Evolutionary conservation across 2,113 vertebrate genomes (phyloP).

Genomic region (Erythrolamprus reginae): DNA sequence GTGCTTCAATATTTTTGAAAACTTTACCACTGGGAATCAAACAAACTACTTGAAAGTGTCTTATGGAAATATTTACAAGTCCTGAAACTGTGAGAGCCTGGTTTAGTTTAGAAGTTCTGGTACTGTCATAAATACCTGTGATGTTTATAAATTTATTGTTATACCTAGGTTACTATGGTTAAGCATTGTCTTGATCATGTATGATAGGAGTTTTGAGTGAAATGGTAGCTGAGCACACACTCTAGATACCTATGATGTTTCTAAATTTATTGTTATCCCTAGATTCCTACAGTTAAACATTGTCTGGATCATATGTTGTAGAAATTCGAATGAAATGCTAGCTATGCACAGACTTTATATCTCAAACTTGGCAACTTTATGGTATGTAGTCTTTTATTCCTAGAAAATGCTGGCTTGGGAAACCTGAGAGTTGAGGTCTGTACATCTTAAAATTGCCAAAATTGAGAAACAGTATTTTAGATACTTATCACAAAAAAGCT

Average conservation of each 20-base stretch:
- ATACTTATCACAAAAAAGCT: accelerated
- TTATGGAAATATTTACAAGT: background rate
- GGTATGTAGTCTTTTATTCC: background rate
- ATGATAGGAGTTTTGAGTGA: background rate
- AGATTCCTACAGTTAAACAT: background rate
- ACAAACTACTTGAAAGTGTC: background rate
- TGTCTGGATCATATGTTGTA: background rate
- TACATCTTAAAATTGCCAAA: background rate
- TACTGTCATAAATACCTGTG: background rate
- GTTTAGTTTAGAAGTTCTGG: background rate
- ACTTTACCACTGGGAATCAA: background rate
- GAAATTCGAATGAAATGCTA: background rate
- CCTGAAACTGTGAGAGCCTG: background rate
- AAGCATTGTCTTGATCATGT: background rate
- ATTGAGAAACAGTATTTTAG: background rate
- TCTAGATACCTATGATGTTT: background rate
- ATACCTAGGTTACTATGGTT: background rate
- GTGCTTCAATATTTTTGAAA: background rate
- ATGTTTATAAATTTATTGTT: background rate
- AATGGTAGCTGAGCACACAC: background rate
- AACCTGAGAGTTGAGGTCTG: background rate
- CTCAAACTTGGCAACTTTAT: background rate
- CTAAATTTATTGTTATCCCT: background rate
- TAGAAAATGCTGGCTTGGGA: background rate
- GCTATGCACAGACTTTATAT: background rate